A percentile compares a stretch with the other conserved stretches of the same genome.
These are phyloP conservation scores for Drosophila yakuba DNA, from an alignment of 1,140 invertebrate genomes.

Conservation along the genomic window DNA sequence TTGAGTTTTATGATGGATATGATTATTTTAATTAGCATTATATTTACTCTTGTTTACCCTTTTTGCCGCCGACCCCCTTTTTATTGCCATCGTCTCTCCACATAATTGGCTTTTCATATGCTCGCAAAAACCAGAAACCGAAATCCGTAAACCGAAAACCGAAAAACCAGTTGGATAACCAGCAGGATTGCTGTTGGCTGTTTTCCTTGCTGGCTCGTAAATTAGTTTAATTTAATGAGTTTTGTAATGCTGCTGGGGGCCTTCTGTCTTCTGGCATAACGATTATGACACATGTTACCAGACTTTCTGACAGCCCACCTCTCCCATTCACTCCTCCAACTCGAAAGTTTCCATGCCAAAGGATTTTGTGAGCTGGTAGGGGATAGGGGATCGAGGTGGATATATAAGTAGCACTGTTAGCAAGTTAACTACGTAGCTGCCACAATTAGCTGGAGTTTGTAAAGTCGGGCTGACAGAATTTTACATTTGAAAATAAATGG, in stretches of 20 bases:
- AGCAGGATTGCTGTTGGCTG: conserved; percentile 1
- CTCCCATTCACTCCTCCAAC: background rate
- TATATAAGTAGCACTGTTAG: background rate
- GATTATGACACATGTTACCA: conserved; percentile 77
- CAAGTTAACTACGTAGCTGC: background rate
- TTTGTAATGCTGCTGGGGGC: conserved; percentile 47
- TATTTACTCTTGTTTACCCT: conserved; percentile 71
- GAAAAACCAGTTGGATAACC: conserved; percentile 1
- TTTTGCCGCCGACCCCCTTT: conserved; percentile 17
- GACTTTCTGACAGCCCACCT: conserved; percentile 43
- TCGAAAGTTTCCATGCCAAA: background rate
- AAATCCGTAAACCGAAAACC: background rate
- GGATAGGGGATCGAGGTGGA: conserved; percentile 6
- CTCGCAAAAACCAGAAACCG: conserved; percentile 66
- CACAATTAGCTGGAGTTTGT: conserved; percentile 12
- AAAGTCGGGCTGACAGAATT: background rate
- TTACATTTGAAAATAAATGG: background rate
- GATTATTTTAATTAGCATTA: conserved; percentile 84
- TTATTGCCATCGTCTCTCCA: conserved; percentile 54
- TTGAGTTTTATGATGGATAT: conserved; percentile 75
- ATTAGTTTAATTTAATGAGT: conserved; percentile 82
- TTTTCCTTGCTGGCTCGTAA: conserved; percentile 35
- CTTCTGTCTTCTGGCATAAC: conserved; percentile 57
- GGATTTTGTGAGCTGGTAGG: background rate
- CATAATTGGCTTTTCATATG: conserved; percentile 81